These are phyloP conservation scores for Centrocercus urophasianus DNA, from an alignment of 2,113 vertebrate genomes.

Conservation along the genomic window DNA sequence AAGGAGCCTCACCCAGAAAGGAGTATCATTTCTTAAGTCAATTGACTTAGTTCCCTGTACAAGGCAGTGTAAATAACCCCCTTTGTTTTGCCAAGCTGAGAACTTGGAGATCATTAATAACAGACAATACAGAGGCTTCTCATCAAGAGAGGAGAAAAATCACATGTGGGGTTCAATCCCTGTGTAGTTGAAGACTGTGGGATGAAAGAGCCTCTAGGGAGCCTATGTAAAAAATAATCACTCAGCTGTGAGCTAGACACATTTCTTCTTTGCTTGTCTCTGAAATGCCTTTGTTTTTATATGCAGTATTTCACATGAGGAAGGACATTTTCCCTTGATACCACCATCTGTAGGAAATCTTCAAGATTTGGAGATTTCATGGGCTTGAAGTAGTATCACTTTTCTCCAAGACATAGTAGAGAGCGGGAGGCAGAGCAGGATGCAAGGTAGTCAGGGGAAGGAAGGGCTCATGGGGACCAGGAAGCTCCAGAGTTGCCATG, in stretches of 20 bases:
- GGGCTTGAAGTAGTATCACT: background rate
- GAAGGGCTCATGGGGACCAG: background rate
- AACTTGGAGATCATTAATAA: background rate
- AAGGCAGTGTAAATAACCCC: background rate
- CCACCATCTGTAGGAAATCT: background rate
- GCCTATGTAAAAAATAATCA: background rate
- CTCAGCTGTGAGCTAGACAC: background rate
- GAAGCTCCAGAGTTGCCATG: background rate
- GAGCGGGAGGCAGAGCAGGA: background rate
- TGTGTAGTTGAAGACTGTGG: background rate
- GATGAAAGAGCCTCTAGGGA: background rate
- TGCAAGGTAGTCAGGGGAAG: background rate
- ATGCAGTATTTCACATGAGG: background rate
- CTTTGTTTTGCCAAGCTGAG: background rate
- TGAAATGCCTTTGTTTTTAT: background rate
- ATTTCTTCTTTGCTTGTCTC: background rate
- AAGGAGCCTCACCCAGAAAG: background rate
- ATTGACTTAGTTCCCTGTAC: background rate
- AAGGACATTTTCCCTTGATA: background rate
- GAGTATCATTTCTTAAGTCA: background rate
- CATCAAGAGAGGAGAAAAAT: background rate
- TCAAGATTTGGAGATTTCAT: background rate
- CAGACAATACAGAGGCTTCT: background rate
- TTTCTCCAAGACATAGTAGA: background rate
- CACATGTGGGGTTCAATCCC: background rate